Percentiles rank a stretch among this genome's conserved stretches.
Conservation (phyloP, 2,797 vertebrate species). For the Schizothorax lantsangensis region DNA sequence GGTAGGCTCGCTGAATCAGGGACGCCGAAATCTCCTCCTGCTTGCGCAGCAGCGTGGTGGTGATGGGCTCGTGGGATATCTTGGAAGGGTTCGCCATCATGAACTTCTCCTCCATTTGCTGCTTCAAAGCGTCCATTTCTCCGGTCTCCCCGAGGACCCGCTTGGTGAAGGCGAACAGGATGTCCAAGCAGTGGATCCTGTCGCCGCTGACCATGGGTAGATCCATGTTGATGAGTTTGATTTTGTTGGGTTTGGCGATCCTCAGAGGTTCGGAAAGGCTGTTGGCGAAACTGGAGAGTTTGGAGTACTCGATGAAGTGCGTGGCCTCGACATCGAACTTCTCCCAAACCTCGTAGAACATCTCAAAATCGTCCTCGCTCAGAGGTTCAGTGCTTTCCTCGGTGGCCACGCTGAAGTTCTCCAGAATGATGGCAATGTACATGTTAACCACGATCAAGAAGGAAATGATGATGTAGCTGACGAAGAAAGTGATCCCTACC, state of each 20-base stretch:
- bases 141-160: conserved; percentile 95
- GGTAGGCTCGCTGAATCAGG: conserved; percentile 91
- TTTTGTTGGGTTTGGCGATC: conserved; percentile 93
- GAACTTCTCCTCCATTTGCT: conserved; percentile 99
- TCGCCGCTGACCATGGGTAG: conserved; percentile 98
- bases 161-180: conserved; percentile 99
- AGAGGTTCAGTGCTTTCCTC: conserved; percentile 98
- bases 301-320: conserved; percentile 95
- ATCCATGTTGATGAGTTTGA: conserved; percentile 96
- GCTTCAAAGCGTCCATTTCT: conserved; percentile 97
- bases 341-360: conserved; percentile 99
- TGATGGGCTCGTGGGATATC: conserved; percentile 96
- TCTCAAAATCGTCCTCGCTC: conserved; percentile 98
- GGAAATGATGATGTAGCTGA: conserved; percentile 98
- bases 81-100: conserved; percentile 96
- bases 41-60: conserved; percentile 91
- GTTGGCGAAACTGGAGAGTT: conserved; percentile 90
- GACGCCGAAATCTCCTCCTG: conserved; percentile 92
- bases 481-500: conserved; percentile 95
- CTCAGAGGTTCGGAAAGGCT: conserved; percentile 92
- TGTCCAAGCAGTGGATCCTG: conserved; percentile 97
- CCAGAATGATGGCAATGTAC: conserved; percentile 99
- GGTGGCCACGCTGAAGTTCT: conserved; percentile 99
- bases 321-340: conserved; percentile 96
- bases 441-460: conserved; percentile 99